These are phyloP conservation scores for Nebria salina DNA, from an alignment of 2,888 invertebrate genomes.

Conservation along the genomic window DNA sequence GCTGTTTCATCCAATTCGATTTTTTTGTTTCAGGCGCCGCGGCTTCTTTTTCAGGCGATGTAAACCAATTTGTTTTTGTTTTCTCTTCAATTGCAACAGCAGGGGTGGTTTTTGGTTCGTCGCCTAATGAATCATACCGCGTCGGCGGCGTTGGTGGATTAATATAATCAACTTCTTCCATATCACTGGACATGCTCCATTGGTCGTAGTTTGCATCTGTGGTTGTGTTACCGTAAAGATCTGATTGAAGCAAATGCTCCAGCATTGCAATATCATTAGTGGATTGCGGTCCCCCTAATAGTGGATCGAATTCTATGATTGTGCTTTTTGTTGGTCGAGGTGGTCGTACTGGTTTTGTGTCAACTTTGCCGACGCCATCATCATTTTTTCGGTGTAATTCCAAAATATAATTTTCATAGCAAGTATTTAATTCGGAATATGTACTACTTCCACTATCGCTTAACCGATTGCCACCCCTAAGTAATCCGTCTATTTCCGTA, in stretches of 20 bases:
- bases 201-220: conserved; percentile 62
- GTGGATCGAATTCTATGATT: conserved; percentile 79
- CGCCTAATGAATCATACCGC: conserved; percentile 72
- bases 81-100: conserved; percentile 56
- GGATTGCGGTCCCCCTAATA: conserved; percentile 58
- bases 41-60: conserved; percentile 50
- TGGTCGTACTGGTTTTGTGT: conserved; percentile 49
- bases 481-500: conserved; percentile 22
- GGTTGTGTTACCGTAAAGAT: conserved; percentile 70
- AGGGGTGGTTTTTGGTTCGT: conserved; percentile 60
- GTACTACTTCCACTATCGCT: conserved; percentile 50
- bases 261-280: conserved; percentile 47
- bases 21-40: conserved; percentile 50
- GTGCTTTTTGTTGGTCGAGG: conserved; percentile 66
- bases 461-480: conserved; percentile 50
- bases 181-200: conserved; percentile 63
- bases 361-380: conserved; percentile 51
- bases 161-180: conserved; percentile 64
- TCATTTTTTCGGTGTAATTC: conserved; percentile 54
- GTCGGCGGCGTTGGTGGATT: conserved; percentile 72
- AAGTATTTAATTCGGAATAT: conserved; percentile 58
- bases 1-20: conserved; percentile 55
- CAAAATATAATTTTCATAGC: conserved; percentile 63
- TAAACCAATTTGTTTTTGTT: conserved; percentile 64
- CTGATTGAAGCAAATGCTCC: conserved; percentile 66